Evolutionary conservation across 1,140 invertebrate species (phyloP), one percentile per base, ranked within the genome.

Genomic region (Neodiprion fabricii): DNA sequence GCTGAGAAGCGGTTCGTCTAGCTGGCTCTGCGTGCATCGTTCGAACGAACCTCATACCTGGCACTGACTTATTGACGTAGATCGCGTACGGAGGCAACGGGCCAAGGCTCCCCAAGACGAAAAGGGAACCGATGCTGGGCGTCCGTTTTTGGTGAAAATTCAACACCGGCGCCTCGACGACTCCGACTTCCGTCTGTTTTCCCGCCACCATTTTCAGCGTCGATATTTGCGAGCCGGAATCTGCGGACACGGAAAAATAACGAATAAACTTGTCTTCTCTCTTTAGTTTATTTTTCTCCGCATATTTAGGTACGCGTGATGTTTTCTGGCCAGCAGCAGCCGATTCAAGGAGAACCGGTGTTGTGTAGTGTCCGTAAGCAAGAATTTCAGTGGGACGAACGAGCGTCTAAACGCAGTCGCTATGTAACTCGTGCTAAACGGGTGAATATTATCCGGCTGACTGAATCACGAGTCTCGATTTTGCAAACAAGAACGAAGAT

Each of bases 11-110:
- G 61, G 17, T 4, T 14, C 12, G 61, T 7, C 17, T 65, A 7
- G 61, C 61, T 65, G 61, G 61, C 61, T 65, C 12, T 65, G 61
- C 28, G 5, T 65, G 61, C 28, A 40, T 40, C 1, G 5, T 40
- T 40, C 5, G 2, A 40, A 71, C 53, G 71, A 74, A 21, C 67
- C 61, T 75, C 77, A 79, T 84, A 91, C 90, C 85, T 80, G 86
- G 61, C 48, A 90, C 72, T 17, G 82, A 84, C n/a, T 82, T 85
- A 67, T 89, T 91, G 14, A 89, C 78, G 70, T 91, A 85, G 53
- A 91, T 88, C 1, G 89, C 86, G 75, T 91, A 90, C 0, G 90
- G 89, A 9, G 91, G 89, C 11, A 91, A 75, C 48, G 90, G 90
- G 17, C 91, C 91, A 72, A 91, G 80, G 28, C 90, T 90, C 5